Evolutionary conservation across 1,140 invertebrate genomes (phyloP).

Genomic region (Papilio aristodemus): DNA sequence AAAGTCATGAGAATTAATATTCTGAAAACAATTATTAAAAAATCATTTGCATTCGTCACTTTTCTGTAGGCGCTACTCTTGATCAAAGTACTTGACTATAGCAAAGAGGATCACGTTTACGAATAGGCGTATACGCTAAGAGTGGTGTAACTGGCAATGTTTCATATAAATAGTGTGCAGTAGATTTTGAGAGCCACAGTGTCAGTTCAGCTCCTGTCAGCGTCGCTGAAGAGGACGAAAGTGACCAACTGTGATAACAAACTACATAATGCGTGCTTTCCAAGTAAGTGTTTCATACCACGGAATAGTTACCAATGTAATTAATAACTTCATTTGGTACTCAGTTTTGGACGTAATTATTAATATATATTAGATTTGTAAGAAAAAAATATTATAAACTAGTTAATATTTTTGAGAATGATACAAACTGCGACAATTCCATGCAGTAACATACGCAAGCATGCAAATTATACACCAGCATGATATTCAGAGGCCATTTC

Average conservation of each 20-base stretch:
- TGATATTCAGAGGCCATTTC: conserved; percentile 4
- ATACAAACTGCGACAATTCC: conserved; percentile 4
- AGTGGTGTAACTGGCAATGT: conserved; percentile 55
- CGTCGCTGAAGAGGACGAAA: conserved; percentile 67
- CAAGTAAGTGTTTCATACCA: conserved; percentile 57
- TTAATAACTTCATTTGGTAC: too few relatives aligned
- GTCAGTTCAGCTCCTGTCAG: conserved; percentile 69
- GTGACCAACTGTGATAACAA: conserved; percentile 47
- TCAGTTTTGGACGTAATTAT: too few relatives aligned
- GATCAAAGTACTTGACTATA: neutral
- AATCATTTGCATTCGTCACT: neutral
- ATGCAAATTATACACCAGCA: conserved; percentile 19
- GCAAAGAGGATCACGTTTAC: conserved; percentile 28
- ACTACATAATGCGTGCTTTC: conserved; percentile 56
- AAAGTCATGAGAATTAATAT: too few relatives aligned
- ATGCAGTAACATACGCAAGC: conserved; percentile 3
- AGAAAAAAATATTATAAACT: too few relatives aligned
- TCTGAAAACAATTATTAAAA: too few relatives aligned
- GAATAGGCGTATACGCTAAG: conserved; percentile 35
- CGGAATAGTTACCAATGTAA: too few relatives aligned
- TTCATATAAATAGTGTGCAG: conserved; percentile 65
- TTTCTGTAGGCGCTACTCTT: conserved; percentile 4
- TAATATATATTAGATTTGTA: too few relatives aligned
- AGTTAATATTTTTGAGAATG: neutral
- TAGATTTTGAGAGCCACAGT: conserved; percentile 46